phyloP scores from a whole-genome alignment of 2,113 vertebrate species.

The Regulus satrapa region DNA sequence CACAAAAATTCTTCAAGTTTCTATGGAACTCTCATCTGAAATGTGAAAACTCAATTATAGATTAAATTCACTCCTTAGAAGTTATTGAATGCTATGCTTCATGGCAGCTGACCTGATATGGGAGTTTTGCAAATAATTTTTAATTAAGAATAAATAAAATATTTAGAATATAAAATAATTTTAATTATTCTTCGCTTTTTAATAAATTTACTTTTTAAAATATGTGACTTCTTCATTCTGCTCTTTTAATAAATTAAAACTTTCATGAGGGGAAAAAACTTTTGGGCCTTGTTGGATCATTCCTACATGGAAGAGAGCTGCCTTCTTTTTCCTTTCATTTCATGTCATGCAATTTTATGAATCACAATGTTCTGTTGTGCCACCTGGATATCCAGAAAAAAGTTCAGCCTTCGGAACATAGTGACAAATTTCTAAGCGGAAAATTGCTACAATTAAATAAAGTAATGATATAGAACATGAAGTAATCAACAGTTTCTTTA shows the following conservation, averaged over 20 bases:
- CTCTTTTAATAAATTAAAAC: neutral
- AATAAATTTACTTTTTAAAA: neutral
- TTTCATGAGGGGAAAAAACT: neutral
- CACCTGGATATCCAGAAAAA: neutral
- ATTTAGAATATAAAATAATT: neutral
- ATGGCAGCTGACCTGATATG: neutral
- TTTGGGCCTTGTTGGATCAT: neutral
- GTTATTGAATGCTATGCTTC: neutral
- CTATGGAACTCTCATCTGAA: neutral
- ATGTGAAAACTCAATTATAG: neutral
- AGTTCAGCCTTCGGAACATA: neutral
- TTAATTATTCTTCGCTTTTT: neutral
- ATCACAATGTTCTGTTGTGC: neutral
- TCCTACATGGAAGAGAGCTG: neutral
- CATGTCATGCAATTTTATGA: neutral
- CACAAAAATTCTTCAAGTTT: neutral
- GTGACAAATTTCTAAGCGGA: neutral
- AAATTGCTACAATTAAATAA: neutral
- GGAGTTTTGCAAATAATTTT: neutral
- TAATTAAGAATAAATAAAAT: neutral
- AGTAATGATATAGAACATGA: neutral
- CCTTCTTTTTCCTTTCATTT: neutral
- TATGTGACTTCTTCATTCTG: neutral
- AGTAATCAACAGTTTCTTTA: neutral
- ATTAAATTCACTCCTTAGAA: neutral